Base-by-base conservation (phyloP, 2,888 invertebrate species). In the Drosophila flavopinicola region DNA sequence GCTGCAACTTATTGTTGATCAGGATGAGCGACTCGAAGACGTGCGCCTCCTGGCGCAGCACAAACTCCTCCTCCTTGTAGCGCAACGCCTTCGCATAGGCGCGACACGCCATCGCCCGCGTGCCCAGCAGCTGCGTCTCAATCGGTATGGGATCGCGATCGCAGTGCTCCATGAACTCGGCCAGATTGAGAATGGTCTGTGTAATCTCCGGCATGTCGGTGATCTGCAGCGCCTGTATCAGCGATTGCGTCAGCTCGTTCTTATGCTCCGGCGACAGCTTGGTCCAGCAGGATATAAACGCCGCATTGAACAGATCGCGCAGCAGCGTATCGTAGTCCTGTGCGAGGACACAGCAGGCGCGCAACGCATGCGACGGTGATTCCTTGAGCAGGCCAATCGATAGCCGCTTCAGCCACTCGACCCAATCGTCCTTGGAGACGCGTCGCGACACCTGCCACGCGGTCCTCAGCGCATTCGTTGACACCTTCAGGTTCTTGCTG, bases 151-250 rank as follows among this genome's bases (percentile, higher is more conserved):
- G 96, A 20, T 98, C 98, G 88, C 97, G 96, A 88, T 99, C 99
- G 87, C 99, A 99, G 89, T 99, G 99, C 87, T 99, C 99, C 98
- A 99, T 99, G 88, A 99, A 99, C 91, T 99, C 99, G 0, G 99
- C 99, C 66, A 99, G 92, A 92, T 99, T 99, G 10, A 99, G 93
- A 65, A 99, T 96, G 0, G 98, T 98, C 88, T 99, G 99, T 0
- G 98, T 98, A 38, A 99, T 95, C 90, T 99, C 99, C 0, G 98
- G 98, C 52, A 98, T 94, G 88, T 98, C 98, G 3, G 97, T 97
- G 0, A 98, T 97, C 60, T 95, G 94, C 6, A 99, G 91, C 0
- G 99, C 99, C 88, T 97, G 95, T 78, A 97, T 95, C 25, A 99
- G 91, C 25, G 96, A 97, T 25, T 94, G 93, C 6, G 98, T 95